phyloP scores from a whole-genome alignment of 2,113 vertebrate genomes.

The Corythornis cristatus region DNA sequence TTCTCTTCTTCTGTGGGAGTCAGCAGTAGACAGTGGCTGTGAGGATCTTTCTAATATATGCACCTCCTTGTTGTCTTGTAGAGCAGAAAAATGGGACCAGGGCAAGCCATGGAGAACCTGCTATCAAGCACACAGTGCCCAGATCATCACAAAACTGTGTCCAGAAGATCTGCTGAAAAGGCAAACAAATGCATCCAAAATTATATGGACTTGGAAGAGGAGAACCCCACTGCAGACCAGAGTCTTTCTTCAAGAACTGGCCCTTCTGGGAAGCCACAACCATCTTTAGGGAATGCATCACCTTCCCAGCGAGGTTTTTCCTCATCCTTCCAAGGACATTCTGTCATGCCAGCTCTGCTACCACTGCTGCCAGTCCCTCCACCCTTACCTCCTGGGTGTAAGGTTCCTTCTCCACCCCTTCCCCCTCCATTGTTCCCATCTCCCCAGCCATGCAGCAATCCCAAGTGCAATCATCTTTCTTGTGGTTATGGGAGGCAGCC shows the following conservation, averaged over 20 bases:
- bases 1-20: background rate
- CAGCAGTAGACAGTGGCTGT: background rate
- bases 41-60: background rate
- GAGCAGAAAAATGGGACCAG: slow-evolving; percentile 63
- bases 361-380: background rate
- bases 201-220: slow-evolving; percentile 12
- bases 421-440: rapidly evolving
- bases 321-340: background rate
- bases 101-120: slow-evolving; percentile 78
- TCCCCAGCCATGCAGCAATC: slow-evolving; percentile 23
- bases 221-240: background rate
- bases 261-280: background rate
- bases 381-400: background rate
- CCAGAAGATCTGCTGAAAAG: slow-evolving; percentile 49
- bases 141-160: slow-evolving; percentile 1
- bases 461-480: slow-evolving; percentile 48
- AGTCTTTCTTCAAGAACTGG: background rate
- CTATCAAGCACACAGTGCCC: slow-evolving; percentile 63
- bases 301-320: background rate
- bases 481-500: slow-evolving; percentile 23
- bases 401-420: background rate
- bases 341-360: background rate
- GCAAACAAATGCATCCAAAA: slow-evolving; percentile 82
- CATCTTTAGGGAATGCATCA: rapidly evolving
- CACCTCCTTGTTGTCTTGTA: background rate